phyloP scores from a whole-genome alignment of 2,888 invertebrate species.

The Elegia similella region DNA sequence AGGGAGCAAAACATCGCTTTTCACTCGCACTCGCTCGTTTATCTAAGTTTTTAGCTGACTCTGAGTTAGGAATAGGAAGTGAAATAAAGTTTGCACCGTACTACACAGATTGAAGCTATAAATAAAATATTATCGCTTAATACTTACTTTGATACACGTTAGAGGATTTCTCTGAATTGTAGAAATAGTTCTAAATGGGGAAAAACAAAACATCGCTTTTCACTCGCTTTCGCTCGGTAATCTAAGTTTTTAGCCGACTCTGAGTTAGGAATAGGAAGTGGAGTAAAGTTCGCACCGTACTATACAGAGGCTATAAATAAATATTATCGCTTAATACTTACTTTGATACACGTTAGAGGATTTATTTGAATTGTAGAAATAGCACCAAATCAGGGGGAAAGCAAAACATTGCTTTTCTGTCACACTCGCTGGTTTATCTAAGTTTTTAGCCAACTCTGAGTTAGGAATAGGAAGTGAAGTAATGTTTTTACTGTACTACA shows the following conservation, averaged over 20 bases:
- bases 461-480: constrained; percentile 27
- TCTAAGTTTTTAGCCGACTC: constrained; percentile 63
- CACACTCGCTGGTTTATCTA: constrained; percentile 68
- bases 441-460: constrained; percentile 56
- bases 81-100: constrained; percentile 19
- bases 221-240: constrained; percentile 70
- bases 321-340: too few relatives aligned
- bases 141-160: too few relatives aligned
- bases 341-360: too few relatives aligned
- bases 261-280: constrained; percentile 29
- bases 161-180: too few relatives aligned
- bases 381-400: constrained; percentile 66
- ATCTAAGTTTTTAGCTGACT: constrained; percentile 64
- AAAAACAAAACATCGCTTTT: constrained; percentile 74
- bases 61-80: constrained; percentile 30
- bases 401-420: constrained; percentile 76
- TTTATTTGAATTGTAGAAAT: too few relatives aligned
- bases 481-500: constrained; percentile 16
- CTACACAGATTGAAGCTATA: neutral
- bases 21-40: constrained; percentile 71
- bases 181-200: too few relatives aligned
- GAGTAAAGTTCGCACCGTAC: constrained; percentile 19
- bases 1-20: constrained; percentile 68
- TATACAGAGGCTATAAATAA: neutral
- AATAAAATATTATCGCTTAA: neutral